Base-by-base conservation (phyloP, 2,888 invertebrate genomes). In the Drosophila cracens region DNA sequence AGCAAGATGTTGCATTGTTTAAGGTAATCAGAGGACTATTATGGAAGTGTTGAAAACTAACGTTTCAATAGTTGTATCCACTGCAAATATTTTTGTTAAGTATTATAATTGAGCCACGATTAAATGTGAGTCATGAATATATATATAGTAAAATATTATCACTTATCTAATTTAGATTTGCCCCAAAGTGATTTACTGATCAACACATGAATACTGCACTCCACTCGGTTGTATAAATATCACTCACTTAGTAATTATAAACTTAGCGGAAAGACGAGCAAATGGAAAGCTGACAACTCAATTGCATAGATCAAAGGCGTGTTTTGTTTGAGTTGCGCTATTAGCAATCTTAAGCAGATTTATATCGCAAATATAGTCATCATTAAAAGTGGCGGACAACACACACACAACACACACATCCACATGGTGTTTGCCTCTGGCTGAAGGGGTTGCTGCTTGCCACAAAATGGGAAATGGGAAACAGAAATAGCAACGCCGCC, bases 301-400 rank as follows among this genome's bases (percentile, higher is more conserved):
- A 67, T 61, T 60, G 43, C 36, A 21, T 8, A 76, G 77, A 81
- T 78, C 72, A 78, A 81, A 74, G 59, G 66, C 36, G n/a, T 7
- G 11, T 18, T 21, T n/a, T 48, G 38, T 60, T 5, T 27, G 56
- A n/a, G 46, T 16, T 31, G 46, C 31, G 25, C 38, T 57, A 57
- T 57, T 62, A 21, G 56, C 25, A 61, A 59, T 59, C 57, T 72
- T 64, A 36, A 36, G 53, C 43, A 62, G 65, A 74, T 69, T 65
- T 36, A 64, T 40, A 46, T 29, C 18, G 57, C 43, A 56, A 67
- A 73, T 51, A 65, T 29, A 40, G 13, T 49, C 53, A 62, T 43
- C 52, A 60, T 60, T 36, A 56, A 38, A 69, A 21, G 49, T 43
- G 25, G 38, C 38, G 56, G 52, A 36, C 43, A 33, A 48, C 43